Conservation (phyloP, 2,113 vertebrate species). For the Nibea coibor region DNA sequence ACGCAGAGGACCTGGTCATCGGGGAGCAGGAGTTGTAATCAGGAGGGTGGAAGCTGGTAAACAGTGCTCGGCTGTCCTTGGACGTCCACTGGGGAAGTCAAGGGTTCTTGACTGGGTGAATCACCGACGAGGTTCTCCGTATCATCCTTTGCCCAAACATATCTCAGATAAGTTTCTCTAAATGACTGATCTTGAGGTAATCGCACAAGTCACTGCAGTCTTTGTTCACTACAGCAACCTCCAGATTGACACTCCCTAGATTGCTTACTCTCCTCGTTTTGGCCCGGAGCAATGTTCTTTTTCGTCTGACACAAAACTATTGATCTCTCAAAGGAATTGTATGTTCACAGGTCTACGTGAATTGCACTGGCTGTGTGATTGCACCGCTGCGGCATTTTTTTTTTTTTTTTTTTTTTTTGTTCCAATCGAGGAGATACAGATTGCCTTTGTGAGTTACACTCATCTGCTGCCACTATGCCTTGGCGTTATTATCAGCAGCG, state of each 20-base stretch:
- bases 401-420: slow-evolving; percentile 37
- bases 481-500: slow-evolving; percentile 39
- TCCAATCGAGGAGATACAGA: slow-evolving; percentile 50
- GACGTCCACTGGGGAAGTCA: slow-evolving; percentile 22
- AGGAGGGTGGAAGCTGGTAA: slow-evolving; percentile 34
- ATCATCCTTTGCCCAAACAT: slow-evolving; percentile 17
- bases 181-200: slow-evolving; percentile 50
- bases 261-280: slow-evolving; percentile 56
- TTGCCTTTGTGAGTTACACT: slow-evolving; percentile 49
- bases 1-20: slow-evolving; percentile 26
- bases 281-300: slow-evolving; percentile 53
- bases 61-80: slow-evolving; percentile 35
- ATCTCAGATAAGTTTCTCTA: slow-evolving; percentile 33
- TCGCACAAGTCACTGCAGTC: slow-evolving; percentile 45
- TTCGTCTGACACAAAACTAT: slow-evolving; percentile 68
- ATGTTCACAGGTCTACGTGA: slow-evolving; percentile 50
- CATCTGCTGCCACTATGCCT: slow-evolving; percentile 39
- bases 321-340: slow-evolving; percentile 63
- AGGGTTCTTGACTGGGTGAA: slow-evolving; percentile 17
- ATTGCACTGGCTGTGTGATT: slow-evolving; percentile 43
- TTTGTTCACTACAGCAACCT: slow-evolving; percentile 53
- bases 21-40: slow-evolving; percentile 28
- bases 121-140: slow-evolving; percentile 19
- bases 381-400: slow-evolving; percentile 38
- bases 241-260: slow-evolving; percentile 54